Conservation (phyloP, 2,113 vertebrate genomes). For the Micronisus gabar region DNA sequence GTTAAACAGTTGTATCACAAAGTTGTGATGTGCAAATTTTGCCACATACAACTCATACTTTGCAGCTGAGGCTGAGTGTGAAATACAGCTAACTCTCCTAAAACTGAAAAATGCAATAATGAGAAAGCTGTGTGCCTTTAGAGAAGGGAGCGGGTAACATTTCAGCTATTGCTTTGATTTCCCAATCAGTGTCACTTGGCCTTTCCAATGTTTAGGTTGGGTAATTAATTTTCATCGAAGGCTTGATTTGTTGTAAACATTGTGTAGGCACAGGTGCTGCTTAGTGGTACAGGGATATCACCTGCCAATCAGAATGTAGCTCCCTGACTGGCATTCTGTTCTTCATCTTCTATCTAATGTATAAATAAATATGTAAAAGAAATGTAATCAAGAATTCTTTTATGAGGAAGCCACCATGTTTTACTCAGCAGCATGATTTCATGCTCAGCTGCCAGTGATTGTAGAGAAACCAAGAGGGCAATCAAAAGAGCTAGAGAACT, state of each 20-base stretch:
- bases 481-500: not conserved
- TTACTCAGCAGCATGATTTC: slow-evolving; percentile 10
- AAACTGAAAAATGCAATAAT: not conserved
- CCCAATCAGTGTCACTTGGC: not conserved
- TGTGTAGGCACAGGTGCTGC: not conserved
- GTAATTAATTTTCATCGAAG: not conserved
- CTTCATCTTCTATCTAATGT: not conserved
- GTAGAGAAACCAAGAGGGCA: not conserved
- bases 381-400: not conserved
- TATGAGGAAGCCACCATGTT: not conserved
- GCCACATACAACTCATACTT: not conserved
- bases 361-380: slow-evolving; percentile 17
- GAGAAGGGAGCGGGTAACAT: not conserved
- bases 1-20: not conserved
- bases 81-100: not conserved
- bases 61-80: not conserved
- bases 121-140: not conserved
- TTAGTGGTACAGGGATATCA: not conserved
- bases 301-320: not conserved
- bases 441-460: slow-evolving; percentile 3
- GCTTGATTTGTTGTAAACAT: not conserved
- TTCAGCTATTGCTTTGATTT: not conserved
- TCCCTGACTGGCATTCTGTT: not conserved
- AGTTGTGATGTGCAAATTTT: not conserved
- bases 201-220: not conserved